Base-by-base conservation (phyloP, 2,888 invertebrate species). In the Anodontia alba region DNA sequence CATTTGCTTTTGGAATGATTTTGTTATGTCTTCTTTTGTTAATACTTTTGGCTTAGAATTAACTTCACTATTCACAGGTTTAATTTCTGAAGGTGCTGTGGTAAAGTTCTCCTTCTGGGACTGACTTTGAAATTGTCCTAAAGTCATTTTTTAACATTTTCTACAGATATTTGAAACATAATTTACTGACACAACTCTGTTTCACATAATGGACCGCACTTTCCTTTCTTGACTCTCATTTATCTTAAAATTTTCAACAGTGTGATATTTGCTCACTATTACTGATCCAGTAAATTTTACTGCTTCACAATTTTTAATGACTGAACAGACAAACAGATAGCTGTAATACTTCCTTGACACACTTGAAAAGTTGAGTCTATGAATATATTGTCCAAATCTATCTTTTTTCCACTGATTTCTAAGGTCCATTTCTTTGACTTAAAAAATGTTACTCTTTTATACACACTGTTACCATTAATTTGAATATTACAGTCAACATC, bases 141-240 rank as follows among this genome's bases (percentile, higher is more conserved):
- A 54, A 51, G 78, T 78, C 75, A 78, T 81, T 68, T 20, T 72
- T 26, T 69, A 42, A 67, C 81, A 81, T 66, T 17, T 81, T 36
- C 29, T 74, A 43, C 81, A 78, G 20, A 43, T 49, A 20, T 26
- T 57, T 20, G 17, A 36, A 17, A 31, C 2, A n/a, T 38, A 10
- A 71, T 75, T 69, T 15, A 81, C 36, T 42, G 72, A n/a, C 17
- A 78, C 36, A n/a, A 75, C 62, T 43, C 38, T 71, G 29, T 75
- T 71, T 49, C 75, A 81, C 20, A 75, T 12, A 5, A 72, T 51
- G 23, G 78, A 72, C 54, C 72, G 70, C 38, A 78, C 66, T 17
- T 42, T 68, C 31, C 51, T 71, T 15, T 78, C 71, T 33, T 46
- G 67, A 67, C 38, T 38, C 36, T 10, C 66, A 66, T 20, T 49